A percentile compares a stretch with the other conserved stretches of the same genome.
Conservation (phyloP, 2,888 invertebrate genomes). For the Melanargia galathea region DNA sequence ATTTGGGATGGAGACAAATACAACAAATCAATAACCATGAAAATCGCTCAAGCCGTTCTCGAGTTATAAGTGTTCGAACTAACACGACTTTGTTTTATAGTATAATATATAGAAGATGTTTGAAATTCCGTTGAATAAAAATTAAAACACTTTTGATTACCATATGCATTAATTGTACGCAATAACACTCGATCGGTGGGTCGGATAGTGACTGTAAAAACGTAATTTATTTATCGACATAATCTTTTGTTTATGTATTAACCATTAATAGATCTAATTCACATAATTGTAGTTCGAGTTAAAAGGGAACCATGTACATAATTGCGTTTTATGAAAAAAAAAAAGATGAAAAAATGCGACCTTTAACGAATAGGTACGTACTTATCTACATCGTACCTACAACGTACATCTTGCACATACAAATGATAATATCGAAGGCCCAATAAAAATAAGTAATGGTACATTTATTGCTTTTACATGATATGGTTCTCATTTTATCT, state of each 20-base stretch:
- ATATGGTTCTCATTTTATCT: slow-evolving; percentile 24
- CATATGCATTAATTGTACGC: slow-evolving; percentile 7
- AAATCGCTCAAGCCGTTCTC: too few species aligned
- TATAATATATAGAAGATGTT: too few species aligned
- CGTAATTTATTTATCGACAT: slow-evolving; percentile 34
- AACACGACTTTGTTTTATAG: too few species aligned
- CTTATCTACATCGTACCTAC: slow-evolving; percentile 46
- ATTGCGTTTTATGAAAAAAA: slow-evolving; percentile 57
- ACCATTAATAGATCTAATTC: slow-evolving; percentile 60
- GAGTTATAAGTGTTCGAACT: too few species aligned
- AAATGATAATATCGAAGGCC: slow-evolving; percentile 40
- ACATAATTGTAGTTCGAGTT: slow-evolving; percentile 63
- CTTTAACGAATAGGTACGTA: slow-evolving; percentile 56
- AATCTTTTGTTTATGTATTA: slow-evolving; percentile 41
- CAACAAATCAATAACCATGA: too few species aligned
- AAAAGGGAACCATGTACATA: slow-evolving; percentile 57
- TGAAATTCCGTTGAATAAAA: slow-evolving; percentile 1
- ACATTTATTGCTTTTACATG: slow-evolving; percentile 37
- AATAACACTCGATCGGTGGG: slow-evolving; percentile 14
- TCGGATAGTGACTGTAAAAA: slow-evolving; percentile 17
- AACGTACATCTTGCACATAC: slow-evolving; percentile 52
- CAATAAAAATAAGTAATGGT: slow-evolving; percentile 42
- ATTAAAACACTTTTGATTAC: slow-evolving; percentile 3
- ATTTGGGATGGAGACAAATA: too few species aligned
- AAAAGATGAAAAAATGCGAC: slow-evolving; percentile 55